phyloP scores from a whole-genome alignment of 1,140 invertebrate genomes.

The Propsilocerus akamusi region DNA sequence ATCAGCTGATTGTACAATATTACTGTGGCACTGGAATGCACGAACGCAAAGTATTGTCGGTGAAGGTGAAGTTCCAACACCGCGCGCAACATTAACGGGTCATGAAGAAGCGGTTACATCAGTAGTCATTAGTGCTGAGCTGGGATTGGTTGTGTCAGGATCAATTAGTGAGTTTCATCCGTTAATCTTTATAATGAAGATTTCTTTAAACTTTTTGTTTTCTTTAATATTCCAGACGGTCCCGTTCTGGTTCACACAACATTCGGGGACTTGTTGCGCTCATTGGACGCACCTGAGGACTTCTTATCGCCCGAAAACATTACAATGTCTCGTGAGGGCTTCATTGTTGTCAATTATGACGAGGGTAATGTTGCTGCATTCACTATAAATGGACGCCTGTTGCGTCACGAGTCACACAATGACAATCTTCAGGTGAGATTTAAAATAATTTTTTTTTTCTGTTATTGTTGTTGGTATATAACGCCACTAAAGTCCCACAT shows the following conservation, averaged over 20 bases:
- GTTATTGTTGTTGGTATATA: no score
- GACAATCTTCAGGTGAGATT: slow-evolving; percentile 89
- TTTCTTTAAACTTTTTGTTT: slow-evolving; percentile 5
- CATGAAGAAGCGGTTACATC: slow-evolving; percentile 90
- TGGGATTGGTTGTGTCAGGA: slow-evolving; percentile 93
- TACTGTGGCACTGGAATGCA: slow-evolving; percentile 97
- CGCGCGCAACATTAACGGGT: slow-evolving; percentile 87
- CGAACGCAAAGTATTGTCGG: slow-evolving; percentile 90
- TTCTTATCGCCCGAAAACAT: slow-evolving; percentile 80
- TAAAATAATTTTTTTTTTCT: no score
- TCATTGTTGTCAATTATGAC: slow-evolving; percentile 87
- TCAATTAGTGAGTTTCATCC: slow-evolving; percentile 42
- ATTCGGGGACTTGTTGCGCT: slow-evolving; percentile 91
- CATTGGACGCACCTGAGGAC: slow-evolving; percentile 59
- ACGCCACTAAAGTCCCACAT: no score
- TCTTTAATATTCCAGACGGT: slow-evolving; percentile 44
- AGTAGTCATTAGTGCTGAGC: slow-evolving; percentile 91
- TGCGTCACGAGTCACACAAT: slow-evolving; percentile 78
- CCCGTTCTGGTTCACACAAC: slow-evolving; percentile 93
- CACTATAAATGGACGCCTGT: slow-evolving; percentile 76
- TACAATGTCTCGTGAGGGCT: slow-evolving; percentile 87
- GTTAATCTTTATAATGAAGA: not conserved
- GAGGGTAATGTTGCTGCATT: slow-evolving; percentile 80
- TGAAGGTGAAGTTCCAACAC: slow-evolving; percentile 85
- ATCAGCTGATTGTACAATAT: slow-evolving; percentile 91